A percentile compares a stretch with the other conserved stretches of the same genome.
Conservation (phyloP, 2,113 vertebrate species). For the Cyanocitta stelleri region DNA sequence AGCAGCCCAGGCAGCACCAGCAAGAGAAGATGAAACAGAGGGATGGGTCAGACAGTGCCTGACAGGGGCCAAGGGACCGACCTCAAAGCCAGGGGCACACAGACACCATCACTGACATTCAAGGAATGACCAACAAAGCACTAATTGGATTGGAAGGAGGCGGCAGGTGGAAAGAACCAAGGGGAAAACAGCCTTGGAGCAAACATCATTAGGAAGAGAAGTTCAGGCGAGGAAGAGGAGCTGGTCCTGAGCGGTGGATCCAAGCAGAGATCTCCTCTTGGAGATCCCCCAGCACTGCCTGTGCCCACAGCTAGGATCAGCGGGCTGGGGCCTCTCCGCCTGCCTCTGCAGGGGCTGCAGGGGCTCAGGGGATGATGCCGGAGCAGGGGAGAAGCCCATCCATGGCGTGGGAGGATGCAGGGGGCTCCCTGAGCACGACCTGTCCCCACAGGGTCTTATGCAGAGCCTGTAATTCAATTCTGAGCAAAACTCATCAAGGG, state of each 20-base stretch:
- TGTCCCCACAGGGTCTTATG: neutral
- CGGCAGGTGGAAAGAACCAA: neutral
- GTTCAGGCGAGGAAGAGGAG: neutral
- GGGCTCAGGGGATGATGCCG: fast-evolving
- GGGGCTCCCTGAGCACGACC: neutral
- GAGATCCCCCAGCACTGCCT: too few species aligned
- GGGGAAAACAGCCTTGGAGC: slow-evolving; percentile 6
- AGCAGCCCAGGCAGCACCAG: neutral
- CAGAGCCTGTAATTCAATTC: neutral
- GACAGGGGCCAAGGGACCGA: neutral
- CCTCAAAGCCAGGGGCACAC: slow-evolving; percentile 12
- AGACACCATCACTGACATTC: neutral
- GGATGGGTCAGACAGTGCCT: slow-evolving; percentile 23
- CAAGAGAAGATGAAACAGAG: slow-evolving; percentile 13
- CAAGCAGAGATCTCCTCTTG: fast-evolving
- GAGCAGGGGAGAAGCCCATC: fast-evolving
- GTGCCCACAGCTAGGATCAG: neutral
- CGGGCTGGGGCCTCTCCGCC: neutral
- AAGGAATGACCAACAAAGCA: slow-evolving; percentile 11
- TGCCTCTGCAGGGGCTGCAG: neutral
- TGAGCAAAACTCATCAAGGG: neutral
- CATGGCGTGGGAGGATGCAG: fast-evolving
- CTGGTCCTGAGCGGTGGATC: neutral
- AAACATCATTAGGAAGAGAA: neutral
- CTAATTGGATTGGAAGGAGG: slow-evolving; percentile 56